Evolutionary conservation across 2,797 vertebrate species (phyloP).

Genomic region (Furcifer pardalis): DNA sequence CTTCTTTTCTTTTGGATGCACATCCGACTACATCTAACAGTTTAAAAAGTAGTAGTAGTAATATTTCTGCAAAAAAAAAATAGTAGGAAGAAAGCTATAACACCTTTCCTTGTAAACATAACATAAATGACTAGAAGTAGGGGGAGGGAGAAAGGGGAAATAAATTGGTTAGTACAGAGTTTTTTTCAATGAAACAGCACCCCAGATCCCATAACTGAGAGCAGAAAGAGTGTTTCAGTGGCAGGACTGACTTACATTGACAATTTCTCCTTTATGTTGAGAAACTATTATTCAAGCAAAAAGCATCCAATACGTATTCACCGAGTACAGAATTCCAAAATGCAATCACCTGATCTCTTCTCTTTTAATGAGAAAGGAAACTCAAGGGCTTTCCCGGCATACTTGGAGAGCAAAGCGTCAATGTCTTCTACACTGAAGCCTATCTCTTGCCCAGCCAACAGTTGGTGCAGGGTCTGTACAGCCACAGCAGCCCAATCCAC

Average conservation of each 20-base stretch:
- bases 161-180: not conserved
- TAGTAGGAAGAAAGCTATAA: not conserved
- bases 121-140: not conserved
- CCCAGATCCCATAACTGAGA: not conserved
- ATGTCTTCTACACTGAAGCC: constrained; percentile 84
- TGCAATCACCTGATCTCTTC: constrained; percentile 83
- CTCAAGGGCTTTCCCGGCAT: constrained; percentile 90
- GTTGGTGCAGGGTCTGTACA: constrained; percentile 82
- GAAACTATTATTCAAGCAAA: not conserved
- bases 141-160: not conserved
- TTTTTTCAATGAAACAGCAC: not conserved
- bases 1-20: not conserved
- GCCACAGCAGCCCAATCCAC: constrained; percentile 91
- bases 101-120: not conserved
- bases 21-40: not conserved
- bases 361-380: constrained; percentile 89
- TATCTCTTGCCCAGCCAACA: constrained; percentile 83
- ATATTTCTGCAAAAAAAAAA: not conserved
- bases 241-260: not conserved
- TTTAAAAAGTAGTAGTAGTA: not conserved
- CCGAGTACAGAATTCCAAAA: not conserved
- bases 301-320: not conserved
- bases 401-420: constrained; percentile 86
- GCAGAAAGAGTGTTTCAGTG: not conserved
- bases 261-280: not conserved